These are phyloP conservation scores for Sebastes taczanowskii DNA, from an alignment of 2,797 vertebrate species.

Conservation along the genomic window DNA sequence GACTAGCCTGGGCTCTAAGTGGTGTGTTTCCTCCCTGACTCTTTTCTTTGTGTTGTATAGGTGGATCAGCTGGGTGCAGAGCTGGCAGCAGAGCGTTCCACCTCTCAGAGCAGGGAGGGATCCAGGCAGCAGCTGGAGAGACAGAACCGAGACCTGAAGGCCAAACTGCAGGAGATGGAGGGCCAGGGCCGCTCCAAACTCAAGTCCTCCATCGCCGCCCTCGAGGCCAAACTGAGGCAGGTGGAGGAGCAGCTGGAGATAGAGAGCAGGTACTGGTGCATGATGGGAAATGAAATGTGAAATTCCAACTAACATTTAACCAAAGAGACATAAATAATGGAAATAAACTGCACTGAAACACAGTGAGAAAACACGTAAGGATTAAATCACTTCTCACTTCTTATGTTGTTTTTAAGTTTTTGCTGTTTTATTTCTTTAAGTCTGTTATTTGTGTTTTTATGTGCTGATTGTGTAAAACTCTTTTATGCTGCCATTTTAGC, in stretches of 20 bases:
- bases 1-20: background rate
- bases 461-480: too few species aligned
- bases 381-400: too few species aligned
- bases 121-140: conserved; percentile 93
- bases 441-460: too few species aligned
- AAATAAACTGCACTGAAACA: background rate
- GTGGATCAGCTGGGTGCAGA: conserved; percentile 92
- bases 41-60: conserved; percentile 63
- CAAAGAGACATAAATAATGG: background rate
- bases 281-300: background rate
- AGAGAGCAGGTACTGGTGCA: conserved; percentile 88
- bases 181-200: conserved; percentile 91
- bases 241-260: conserved; percentile 93
- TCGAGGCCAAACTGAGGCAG: conserved; percentile 94
- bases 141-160: conserved; percentile 93
- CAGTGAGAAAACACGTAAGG: background rate
- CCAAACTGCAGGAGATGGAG: conserved; percentile 93
- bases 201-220: conserved; percentile 86
- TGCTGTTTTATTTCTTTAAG: too few species aligned
- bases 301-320: background rate
- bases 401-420: too few species aligned
- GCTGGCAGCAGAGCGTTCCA: conserved; percentile 86
- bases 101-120: conserved; percentile 89
- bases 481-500: too few species aligned
- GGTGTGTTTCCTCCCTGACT: background rate